Evolutionary conservation across 30 jellyfish, hydroid and myxozoan species (phyloP).

Genomic region (Haliclystus octoradiatus): DNA sequence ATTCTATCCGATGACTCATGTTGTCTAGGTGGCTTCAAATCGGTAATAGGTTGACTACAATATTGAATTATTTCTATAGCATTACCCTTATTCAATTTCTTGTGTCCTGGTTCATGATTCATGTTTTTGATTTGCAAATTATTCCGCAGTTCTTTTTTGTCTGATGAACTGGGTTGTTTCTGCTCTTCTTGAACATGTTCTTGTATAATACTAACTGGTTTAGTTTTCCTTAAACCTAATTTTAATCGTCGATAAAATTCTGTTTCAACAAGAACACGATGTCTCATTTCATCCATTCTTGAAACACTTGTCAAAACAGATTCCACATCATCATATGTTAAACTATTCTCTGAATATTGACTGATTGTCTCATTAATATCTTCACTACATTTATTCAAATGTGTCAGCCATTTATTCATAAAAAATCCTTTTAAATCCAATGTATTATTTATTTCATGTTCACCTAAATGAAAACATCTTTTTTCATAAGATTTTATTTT

Average conservation of each 20-base stretch:
- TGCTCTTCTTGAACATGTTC: no score
- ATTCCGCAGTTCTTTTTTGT: no score
- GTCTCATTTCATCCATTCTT: conserved; percentile 80
- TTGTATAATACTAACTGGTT: neutral
- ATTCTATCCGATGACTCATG: no score
- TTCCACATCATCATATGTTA: conserved; percentile 66
- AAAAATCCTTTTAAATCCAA: conserved; percentile 34
- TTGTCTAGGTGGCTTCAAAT: no score
- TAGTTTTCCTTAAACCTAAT: neutral
- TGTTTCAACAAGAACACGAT: conserved; percentile 37
- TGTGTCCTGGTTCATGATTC: no score
- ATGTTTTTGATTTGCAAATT: no score
- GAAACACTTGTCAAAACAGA: conserved; percentile 84
- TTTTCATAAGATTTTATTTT: neutral
- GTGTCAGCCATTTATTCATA: conserved; percentile 59
- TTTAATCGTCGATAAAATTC: conserved; percentile 23
- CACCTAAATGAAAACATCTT: neutral
- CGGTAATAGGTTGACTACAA: no score
- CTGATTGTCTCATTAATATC: conserved; percentile 9
- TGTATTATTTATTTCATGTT: neutral
- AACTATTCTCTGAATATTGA: conserved; percentile 32
- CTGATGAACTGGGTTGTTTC: no score
- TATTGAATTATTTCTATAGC: no score
- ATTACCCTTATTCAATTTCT: no score
- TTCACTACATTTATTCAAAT: conserved; percentile 33